Base-by-base conservation (phyloP, 2,797 vertebrate genomes). In the Acrocephalus scirpaceus region DNA sequence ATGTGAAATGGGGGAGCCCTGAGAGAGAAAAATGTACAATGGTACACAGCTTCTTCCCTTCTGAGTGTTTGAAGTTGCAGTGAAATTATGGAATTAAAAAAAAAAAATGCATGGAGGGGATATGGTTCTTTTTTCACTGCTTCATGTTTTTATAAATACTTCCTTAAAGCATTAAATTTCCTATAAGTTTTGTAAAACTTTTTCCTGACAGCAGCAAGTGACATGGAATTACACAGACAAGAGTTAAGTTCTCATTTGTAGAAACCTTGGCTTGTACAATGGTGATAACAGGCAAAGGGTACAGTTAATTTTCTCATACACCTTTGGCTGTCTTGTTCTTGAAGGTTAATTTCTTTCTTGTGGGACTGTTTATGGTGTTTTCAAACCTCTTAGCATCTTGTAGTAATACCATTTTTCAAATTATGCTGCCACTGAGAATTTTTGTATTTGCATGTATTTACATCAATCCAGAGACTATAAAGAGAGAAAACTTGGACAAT, bases 401-500 rank as follows among this genome's bases (percentile, higher is more conserved):
- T 92, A 42, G 36, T 93, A 92, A 74, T 80, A 60, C 21, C 15
- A 26, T 93, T 94, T 92, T 93, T 93, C 83, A 80, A 83, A 78
- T 65, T 70, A 40, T 61, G 57, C 50, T 92, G 32, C 53, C 61
- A 57, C 45, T 83, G 83, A 92, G 69, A 93, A 57, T 86, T 94
- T 92, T 90, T 36, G 1, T 62, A 38, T 86, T 91, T 94, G 53
- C 40, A 32, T 25, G 22, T 79, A 80, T 79, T 91, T 92, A 10
- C 29, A 22, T 88, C 61, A 90, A 30, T 94, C 11, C 48, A 77
- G 69, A 88, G 40, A 42, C 36, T 67, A 60, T 32, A 38, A 86
- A 48, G 69, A 67, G 32, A 50, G 38, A 80, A 34, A 83, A 64
- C 60, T 88, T 4, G 2, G 57, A 30, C 32, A 57, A 45, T 38